A percentile compares a stretch with the other conserved stretches of the same genome.
phyloP scores from a whole-genome alignment of 2,113 vertebrate genomes.

The Actinemys pallida region DNA sequence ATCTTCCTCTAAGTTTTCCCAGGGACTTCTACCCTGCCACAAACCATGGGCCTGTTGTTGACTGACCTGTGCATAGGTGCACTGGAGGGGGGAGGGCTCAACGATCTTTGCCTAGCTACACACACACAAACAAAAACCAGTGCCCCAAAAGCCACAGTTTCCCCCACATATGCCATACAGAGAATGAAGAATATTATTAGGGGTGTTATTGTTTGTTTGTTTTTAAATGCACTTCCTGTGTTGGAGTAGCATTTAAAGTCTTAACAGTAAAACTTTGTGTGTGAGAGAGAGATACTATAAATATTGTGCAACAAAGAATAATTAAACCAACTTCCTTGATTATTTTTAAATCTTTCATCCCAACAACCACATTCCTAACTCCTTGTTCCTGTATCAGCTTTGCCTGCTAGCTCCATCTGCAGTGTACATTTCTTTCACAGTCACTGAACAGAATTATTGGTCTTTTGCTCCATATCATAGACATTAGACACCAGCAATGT shows the following conservation, averaged over 20 bases:
- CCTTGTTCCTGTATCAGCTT: neutral
- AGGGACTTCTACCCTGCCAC: neutral
- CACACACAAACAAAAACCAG: neutral
- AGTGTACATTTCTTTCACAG: rapidly evolving
- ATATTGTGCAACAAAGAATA: neutral
- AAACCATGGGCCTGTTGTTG: neutral
- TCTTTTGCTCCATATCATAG: neutral
- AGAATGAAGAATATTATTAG: neutral
- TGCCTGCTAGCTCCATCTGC: neutral
- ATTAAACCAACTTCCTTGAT: neutral
- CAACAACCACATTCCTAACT: neutral
- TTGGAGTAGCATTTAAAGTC: neutral
- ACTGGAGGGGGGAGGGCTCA: rapidly evolving
- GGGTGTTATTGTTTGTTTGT: neutral
- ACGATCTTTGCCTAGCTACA: neutral
- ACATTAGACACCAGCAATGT: neutral
- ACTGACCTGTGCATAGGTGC: neutral
- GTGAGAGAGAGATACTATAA: neutral
- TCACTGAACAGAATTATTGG: neutral
- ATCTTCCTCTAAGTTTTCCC: neutral
- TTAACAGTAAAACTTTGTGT: neutral
- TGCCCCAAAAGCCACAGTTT: neutral
- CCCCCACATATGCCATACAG: rapidly evolving
- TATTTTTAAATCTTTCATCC: neutral
- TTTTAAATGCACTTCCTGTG: neutral